Conservation (phyloP, 2,113 vertebrate species). For the Sylvia atricapilla region DNA sequence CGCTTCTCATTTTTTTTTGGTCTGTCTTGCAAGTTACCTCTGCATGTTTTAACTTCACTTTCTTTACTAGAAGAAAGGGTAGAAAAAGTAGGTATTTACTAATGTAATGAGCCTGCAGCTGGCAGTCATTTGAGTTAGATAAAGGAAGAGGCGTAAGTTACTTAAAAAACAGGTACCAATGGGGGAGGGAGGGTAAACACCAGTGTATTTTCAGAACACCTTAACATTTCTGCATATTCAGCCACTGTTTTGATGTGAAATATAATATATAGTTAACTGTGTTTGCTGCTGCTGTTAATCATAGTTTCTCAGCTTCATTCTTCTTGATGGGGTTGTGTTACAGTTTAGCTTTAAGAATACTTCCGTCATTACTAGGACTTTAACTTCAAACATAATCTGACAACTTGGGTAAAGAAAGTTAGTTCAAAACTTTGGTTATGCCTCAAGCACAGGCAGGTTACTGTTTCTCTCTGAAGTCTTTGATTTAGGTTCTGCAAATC, state of each 20-base stretch:
- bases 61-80: not conserved
- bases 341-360: not conserved
- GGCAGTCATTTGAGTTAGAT: not conserved
- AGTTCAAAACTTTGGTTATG: not conserved
- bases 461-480: not conserved
- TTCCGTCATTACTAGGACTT: not conserved
- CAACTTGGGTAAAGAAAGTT: not conserved
- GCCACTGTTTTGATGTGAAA: not conserved
- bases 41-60: not conserved
- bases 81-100: not conserved
- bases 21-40: not conserved
- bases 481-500: not conserved
- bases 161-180: not conserved
- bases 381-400: not conserved
- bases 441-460: not conserved
- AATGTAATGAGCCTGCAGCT: not conserved
- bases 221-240: not conserved
- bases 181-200: not conserved
- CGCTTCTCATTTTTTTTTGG: not conserved
- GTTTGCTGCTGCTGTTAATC: not conserved
- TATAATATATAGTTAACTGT: not conserved
- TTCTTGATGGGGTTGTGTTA: not conserved
- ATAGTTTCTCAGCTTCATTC: not conserved
- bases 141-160: not conserved
- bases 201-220: not conserved